Percentiles rank a stretch among this genome's conserved stretches.
Conservation (phyloP, 2,888 invertebrate genomes). For the Epinotia ramella region DNA sequence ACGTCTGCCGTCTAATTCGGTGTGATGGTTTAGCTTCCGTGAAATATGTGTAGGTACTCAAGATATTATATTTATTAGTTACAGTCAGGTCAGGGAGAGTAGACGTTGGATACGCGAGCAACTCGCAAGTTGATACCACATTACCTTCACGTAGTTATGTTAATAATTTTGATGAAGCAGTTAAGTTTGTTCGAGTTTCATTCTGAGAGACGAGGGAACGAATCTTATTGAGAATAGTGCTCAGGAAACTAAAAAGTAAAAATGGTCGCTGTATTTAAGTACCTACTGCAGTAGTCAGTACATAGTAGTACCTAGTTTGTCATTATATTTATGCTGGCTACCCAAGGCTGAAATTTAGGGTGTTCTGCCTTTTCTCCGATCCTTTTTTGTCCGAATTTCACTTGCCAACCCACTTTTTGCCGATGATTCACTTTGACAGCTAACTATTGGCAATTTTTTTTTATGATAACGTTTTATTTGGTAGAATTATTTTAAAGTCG, state of each 20-base stretch:
- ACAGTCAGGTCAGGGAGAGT: not conserved
- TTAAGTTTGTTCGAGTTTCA: conserved; percentile 7
- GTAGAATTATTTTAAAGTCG: no score
- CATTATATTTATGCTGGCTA: no score
- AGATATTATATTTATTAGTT: conserved; percentile 7
- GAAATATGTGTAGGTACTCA: not conserved
- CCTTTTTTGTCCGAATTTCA: no score
- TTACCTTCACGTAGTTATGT: conserved; percentile 1
- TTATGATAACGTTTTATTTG: no score
- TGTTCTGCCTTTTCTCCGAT: no score
- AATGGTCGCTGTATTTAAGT: not conserved
- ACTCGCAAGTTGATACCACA: not conserved
- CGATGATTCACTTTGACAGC: no score
- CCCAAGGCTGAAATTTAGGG: no score
- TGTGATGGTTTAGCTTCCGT: conserved; percentile 15
- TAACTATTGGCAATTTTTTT: no score
- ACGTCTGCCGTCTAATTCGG: conserved; percentile 19
- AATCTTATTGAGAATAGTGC: conserved; percentile 2
- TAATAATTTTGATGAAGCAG: conserved; percentile 21
- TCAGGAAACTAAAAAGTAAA: conserved; percentile 1
- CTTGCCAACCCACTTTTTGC: no score
- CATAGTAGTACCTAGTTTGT: no score
- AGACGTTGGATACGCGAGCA: no score
- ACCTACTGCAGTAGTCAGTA: no score
- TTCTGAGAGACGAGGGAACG: not conserved